Evolutionary conservation across 2,113 vertebrate genomes (phyloP).

Genomic region (Bolborhynchus lineola): DNA sequence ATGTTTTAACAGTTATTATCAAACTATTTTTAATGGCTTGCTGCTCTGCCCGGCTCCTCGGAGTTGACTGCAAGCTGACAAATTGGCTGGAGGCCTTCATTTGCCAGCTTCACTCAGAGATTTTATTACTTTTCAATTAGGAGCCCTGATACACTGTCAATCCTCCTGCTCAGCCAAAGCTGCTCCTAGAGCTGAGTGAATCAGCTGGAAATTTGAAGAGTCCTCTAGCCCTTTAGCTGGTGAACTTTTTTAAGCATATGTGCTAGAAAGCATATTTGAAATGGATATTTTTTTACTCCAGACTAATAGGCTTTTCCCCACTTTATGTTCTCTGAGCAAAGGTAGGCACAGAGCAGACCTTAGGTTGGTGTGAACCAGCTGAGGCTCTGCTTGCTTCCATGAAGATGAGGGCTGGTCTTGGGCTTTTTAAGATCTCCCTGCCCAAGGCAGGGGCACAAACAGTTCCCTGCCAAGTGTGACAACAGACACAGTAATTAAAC

Average conservation of each 20-base stretch:
- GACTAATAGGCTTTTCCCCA: background rate
- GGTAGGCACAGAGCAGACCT: background rate
- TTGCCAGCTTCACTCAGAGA: conserved; percentile 69
- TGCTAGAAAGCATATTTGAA: conserved; percentile 19
- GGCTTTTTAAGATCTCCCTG: background rate
- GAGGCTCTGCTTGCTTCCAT: background rate
- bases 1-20: conserved; percentile 61
- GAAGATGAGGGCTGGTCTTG: background rate
- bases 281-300: background rate
- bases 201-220: conserved; percentile 42
- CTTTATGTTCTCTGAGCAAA: background rate
- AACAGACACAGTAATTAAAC: background rate
- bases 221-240: conserved; percentile 56
- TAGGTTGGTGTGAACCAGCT: fast-evolving
- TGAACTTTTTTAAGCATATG: conserved; percentile 57
- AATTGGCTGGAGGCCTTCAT: conserved; percentile 66
- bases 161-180: conserved; percentile 50
- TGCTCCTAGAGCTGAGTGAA: conserved; percentile 44
- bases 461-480: background rate
- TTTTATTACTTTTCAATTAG: conserved; percentile 71
- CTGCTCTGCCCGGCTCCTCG: conserved; percentile 51
- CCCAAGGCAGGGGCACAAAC: background rate
- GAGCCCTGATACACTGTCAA: conserved; percentile 63
- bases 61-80: conserved; percentile 73
- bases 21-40: conserved; percentile 67